These are phyloP conservation scores for Drosophila prosaltans DNA, from an alignment of 1,140 invertebrate species.

Conservation along the genomic window DNA sequence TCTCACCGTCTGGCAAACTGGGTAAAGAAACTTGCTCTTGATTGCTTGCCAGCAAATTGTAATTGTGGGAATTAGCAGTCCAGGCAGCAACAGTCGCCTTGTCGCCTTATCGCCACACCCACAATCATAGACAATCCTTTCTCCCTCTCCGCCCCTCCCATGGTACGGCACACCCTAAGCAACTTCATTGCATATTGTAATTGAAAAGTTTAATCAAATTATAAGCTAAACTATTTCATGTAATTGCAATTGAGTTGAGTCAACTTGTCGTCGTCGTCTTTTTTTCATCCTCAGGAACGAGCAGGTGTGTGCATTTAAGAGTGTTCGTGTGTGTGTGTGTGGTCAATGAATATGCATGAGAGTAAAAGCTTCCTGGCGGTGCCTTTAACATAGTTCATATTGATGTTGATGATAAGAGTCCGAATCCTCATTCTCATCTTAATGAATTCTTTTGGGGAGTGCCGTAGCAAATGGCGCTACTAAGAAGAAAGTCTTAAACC, in stretches of 20 bases:
- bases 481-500: background rate
- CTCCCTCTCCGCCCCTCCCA: background rate
- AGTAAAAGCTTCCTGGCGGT: constrained; percentile 1
- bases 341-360: constrained; percentile 75
- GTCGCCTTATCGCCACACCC: constrained; percentile 1
- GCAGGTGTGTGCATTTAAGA: constrained; percentile 31
- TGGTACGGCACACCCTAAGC: constrained; percentile 33
- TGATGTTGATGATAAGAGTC: constrained; percentile 18
- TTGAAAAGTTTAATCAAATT: constrained; percentile 81
- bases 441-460: background rate
- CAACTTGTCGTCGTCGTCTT: constrained; percentile 20
- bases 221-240: constrained; percentile 72
- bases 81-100: constrained; percentile 30
- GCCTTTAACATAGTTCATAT: constrained; percentile 2
- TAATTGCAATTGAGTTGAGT: constrained; percentile 73
- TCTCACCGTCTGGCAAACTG: constrained; percentile 24
- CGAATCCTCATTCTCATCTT: background rate
- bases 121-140: constrained; percentile 1
- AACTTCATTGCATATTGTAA: constrained; percentile 80
- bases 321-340: constrained; percentile 49
- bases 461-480: background rate
- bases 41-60: constrained; percentile 80
- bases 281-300: background rate
- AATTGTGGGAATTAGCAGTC: constrained; percentile 79
- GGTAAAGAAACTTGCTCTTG: constrained; percentile 46